phyloP scores from a whole-genome alignment of 2,888 invertebrate species.

The Caenorhabditis japonica region DNA sequence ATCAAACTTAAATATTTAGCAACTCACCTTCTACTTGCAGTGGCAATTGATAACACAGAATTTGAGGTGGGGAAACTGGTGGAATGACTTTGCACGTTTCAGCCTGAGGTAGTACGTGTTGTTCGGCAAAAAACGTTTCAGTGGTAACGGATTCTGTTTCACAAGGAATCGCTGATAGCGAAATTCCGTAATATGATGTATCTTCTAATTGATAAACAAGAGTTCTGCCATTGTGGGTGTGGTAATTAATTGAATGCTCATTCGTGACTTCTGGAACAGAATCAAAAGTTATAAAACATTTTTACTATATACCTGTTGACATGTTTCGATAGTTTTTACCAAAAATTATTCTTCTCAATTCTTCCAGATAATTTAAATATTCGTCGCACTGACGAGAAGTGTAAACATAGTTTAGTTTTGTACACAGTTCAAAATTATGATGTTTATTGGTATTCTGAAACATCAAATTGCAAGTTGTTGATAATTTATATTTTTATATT shows the following conservation, averaged over 20 bases:
- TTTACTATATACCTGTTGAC: conserved; percentile 7
- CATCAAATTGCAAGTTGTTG: neutral
- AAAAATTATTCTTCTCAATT: conserved; percentile 33
- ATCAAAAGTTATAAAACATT: neutral
- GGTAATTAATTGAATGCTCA: conserved; percentile 22
- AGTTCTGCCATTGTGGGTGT: conserved; percentile 19
- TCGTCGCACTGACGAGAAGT: conserved; percentile 42
- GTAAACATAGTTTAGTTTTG: conserved; percentile 42
- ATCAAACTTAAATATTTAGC: neutral
- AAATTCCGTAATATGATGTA: conserved; percentile 32
- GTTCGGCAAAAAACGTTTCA: conserved; percentile 19
- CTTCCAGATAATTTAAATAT: conserved; percentile 33
- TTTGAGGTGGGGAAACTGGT: conserved; percentile 1
- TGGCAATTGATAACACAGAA: conserved; percentile 3
- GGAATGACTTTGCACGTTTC: conserved; percentile 13
- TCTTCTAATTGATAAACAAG: conserved; percentile 20
- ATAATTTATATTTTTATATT: neutral
- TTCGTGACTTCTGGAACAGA: neutral
- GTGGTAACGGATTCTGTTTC: conserved; percentile 13
- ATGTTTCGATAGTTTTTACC: conserved; percentile 5
- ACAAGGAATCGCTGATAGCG: conserved; percentile 14
- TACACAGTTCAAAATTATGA: conserved; percentile 25
- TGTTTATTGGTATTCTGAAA: conserved; percentile 40
- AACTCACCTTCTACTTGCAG: conserved; percentile 17
- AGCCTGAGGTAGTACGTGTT: conserved; percentile 13